Percentiles rank a stretch among this genome's conserved stretches.
These are phyloP conservation scores for Beaufortia kweichowensis DNA, from an alignment of 2,113 vertebrate species.

Conservation along the genomic window DNA sequence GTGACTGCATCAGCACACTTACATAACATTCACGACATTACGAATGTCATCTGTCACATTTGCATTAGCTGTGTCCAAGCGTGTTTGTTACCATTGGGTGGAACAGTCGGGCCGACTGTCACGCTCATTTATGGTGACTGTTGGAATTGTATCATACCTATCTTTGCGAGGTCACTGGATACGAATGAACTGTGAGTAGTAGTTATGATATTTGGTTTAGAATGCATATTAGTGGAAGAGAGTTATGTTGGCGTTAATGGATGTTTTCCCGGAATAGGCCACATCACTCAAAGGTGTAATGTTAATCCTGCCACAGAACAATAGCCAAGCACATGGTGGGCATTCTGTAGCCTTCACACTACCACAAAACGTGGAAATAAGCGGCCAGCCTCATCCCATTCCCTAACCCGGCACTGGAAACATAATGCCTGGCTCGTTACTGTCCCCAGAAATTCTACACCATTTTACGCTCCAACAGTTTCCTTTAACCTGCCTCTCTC, in stretches of 20 bases:
- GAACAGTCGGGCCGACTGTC: background rate
- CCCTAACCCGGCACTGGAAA: slow-evolving; percentile 56
- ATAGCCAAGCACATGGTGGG: slow-evolving; percentile 74
- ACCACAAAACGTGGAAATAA: slow-evolving; percentile 62
- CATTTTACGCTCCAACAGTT: slow-evolving; percentile 34
- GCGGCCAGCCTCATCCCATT: slow-evolving; percentile 51
- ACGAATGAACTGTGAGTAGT: slow-evolving; percentile 23
- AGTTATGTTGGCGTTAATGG: slow-evolving; percentile 40
- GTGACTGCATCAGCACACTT: background rate
- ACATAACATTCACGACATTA: background rate
- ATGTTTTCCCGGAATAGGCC: slow-evolving; percentile 71
- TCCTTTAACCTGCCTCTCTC: slow-evolving; percentile 28
- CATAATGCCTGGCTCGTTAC: slow-evolving; percentile 60
- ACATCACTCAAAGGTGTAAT: slow-evolving; percentile 79
- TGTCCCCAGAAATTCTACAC: slow-evolving; percentile 68
- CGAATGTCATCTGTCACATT: slow-evolving; percentile 47
- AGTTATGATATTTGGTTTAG: slow-evolving; percentile 17
- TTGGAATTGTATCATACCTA: background rate
- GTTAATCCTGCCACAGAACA: slow-evolving; percentile 76
- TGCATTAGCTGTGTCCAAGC: slow-evolving; percentile 21
- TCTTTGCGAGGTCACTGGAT: slow-evolving; percentile 25
- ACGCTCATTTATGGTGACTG: slow-evolving; percentile 7
- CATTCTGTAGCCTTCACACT: slow-evolving; percentile 62
- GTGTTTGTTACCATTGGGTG: slow-evolving; percentile 16
- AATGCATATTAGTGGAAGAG: background rate